These are phyloP conservation scores for Adineta ricciae DNA, from an alignment of 2,888 invertebrate species.

Conservation along the genomic window DNA sequence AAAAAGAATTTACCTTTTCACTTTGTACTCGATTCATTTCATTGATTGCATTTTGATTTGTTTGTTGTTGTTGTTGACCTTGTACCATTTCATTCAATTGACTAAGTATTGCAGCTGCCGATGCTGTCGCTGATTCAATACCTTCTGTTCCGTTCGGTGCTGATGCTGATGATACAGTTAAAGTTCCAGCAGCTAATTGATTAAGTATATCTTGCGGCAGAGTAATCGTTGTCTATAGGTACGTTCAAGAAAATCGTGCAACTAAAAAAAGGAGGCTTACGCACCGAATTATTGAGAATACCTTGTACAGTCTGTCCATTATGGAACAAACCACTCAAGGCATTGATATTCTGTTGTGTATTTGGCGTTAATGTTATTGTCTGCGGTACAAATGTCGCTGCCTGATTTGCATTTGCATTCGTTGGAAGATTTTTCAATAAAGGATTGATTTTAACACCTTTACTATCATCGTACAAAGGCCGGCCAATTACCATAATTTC, in stretches of 20 bases:
- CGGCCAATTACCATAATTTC: slow-evolving; percentile 15
- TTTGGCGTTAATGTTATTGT: background rate
- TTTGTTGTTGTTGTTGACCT: background rate
- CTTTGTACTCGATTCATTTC: background rate
- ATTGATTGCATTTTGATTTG: background rate
- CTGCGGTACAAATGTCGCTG: background rate
- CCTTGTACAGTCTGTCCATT: background rate
- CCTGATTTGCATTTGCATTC: background rate
- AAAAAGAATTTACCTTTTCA: background rate
- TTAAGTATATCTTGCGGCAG: background rate
- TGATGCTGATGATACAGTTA: background rate
- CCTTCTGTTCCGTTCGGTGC: background rate
- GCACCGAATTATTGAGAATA: background rate
- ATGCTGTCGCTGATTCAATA: slow-evolving; percentile 8
- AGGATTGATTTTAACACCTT: slow-evolving; percentile 16
- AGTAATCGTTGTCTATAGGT: background rate
- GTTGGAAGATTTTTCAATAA: background rate
- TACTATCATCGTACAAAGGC: background rate
- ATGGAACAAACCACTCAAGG: background rate
- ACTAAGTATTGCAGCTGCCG: slow-evolving; percentile 9
- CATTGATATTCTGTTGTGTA: slow-evolving; percentile 1
- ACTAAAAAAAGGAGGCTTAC: background rate
- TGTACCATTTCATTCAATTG: slow-evolving; percentile 7
- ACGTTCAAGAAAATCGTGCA: background rate
- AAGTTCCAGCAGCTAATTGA: background rate